A percentile compares a stretch with the other conserved stretches of the same genome.
These are phyloP conservation scores for Acanthosepion pharaonis DNA, from an alignment of 2,888 invertebrate species.

Conservation along the genomic window DNA sequence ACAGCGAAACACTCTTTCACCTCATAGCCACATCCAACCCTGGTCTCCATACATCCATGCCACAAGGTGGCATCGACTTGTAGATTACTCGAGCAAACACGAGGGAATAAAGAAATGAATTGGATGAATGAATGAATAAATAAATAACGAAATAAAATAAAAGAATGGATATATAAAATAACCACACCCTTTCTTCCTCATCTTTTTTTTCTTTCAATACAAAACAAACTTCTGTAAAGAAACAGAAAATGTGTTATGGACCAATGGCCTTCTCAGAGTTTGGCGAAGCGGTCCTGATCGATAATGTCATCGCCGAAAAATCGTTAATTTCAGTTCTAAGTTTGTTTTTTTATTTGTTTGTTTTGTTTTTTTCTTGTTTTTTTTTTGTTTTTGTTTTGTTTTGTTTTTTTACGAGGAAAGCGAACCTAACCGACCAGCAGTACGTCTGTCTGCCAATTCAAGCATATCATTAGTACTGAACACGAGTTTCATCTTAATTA, in stretches of 20 bases:
- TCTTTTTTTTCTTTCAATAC: not conserved
- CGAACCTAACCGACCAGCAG: not conserved
- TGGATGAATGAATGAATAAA: too few species aligned
- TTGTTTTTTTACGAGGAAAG: not conserved
- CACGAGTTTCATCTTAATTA: conserved; percentile 33
- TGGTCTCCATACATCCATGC: too few species aligned
- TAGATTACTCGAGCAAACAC: too few species aligned
- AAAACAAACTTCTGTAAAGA: not conserved
- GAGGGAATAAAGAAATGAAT: too few species aligned
- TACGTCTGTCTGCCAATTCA: conserved; percentile 17
- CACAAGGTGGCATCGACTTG: too few species aligned
- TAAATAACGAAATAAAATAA: too few species aligned
- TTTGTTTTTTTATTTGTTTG: not conserved
- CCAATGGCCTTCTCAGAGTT: not conserved
- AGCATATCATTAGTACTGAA: not conserved
- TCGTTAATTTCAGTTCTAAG: not conserved
- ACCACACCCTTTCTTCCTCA: too few species aligned
- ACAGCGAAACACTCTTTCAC: not conserved
- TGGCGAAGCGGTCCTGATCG: not conserved
- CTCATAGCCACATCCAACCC: too few species aligned
- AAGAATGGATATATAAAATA: too few species aligned
- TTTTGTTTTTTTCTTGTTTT: too few species aligned
- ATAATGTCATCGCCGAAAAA: not conserved
- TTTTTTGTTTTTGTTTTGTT: not conserved
- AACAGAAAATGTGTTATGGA: not conserved